A percentile compares a stretch with the other conserved stretches of the same genome.
Evolutionary conservation across 2,888 invertebrate species (phyloP).

Genomic region (Hymenopus coronatus): DNA sequence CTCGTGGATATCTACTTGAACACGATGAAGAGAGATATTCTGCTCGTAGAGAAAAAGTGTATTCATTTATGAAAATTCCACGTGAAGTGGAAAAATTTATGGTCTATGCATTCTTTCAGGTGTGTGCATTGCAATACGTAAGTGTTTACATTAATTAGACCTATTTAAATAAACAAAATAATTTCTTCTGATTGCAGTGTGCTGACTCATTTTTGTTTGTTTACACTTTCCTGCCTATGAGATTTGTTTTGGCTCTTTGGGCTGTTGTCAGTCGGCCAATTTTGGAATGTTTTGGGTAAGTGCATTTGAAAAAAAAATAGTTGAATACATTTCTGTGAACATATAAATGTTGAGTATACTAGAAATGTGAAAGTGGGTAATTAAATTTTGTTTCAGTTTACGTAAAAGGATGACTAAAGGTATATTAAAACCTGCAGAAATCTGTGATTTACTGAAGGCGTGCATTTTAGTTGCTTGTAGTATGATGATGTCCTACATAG

Average conservation of each 20-base stretch:
- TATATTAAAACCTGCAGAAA: conserved; percentile 81
- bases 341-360: neutral
- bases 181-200: conserved; percentile 58
- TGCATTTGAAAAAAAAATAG: conserved; percentile 11
- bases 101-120: conserved; percentile 88
- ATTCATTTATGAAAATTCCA: conserved; percentile 95
- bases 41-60: conserved; percentile 91
- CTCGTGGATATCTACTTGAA: conserved; percentile 88
- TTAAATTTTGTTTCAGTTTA: conserved; percentile 26
- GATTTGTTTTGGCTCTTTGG: conserved; percentile 85
- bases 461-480: conserved; percentile 79
- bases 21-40: conserved; percentile 94
- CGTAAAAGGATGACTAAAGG: conserved; percentile 49
- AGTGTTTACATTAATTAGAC: neutral
- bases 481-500: conserved; percentile 84
- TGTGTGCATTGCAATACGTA: conserved; percentile 30
- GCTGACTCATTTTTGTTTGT: conserved; percentile 96
- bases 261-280: conserved; percentile 72
- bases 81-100: conserved; percentile 89
- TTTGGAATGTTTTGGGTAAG: conserved; percentile 70
- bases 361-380: neutral
- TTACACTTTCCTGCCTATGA: conserved; percentile 93
- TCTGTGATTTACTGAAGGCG: conserved; percentile 95
- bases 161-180: neutral
- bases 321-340: neutral